These are phyloP conservation scores for Schizothorax lantsangensis DNA, from an alignment of 2,797 vertebrate species.

Conservation along the genomic window DNA sequence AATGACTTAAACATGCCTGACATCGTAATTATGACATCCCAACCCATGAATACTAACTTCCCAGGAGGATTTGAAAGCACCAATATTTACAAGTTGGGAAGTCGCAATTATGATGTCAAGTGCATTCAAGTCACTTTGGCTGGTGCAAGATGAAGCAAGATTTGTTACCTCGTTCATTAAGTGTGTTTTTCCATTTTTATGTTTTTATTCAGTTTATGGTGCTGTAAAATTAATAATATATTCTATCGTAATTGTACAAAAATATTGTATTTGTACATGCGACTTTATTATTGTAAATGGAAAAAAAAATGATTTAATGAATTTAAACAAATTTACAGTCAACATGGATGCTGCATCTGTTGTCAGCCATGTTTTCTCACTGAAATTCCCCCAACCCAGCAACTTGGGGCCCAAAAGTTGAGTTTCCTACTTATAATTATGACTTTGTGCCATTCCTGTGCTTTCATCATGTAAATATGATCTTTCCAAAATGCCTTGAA, in stretches of 20 bases:
- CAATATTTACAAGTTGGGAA: background rate
- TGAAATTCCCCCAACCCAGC: background rate
- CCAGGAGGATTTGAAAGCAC: background rate
- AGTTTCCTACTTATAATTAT: background rate
- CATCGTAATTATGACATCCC: background rate
- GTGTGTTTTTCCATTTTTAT: background rate
- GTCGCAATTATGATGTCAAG: background rate
- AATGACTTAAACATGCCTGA: background rate
- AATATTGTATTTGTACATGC: background rate
- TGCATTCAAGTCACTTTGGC: background rate
- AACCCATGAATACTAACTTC: background rate
- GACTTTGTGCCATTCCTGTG: background rate
- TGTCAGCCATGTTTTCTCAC: background rate
- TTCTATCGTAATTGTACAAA: background rate
- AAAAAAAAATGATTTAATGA: too few relatives aligned
- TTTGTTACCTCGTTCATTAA: background rate
- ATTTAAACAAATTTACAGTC: background rate
- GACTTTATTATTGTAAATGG: too few relatives aligned
- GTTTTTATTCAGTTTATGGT: background rate
- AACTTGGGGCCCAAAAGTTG: background rate
- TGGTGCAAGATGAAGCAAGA: background rate
- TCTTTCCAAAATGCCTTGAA: background rate
- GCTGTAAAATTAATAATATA: background rate
- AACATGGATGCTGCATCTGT: background rate
- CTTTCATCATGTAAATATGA: background rate